phyloP scores from a whole-genome alignment of 2,797 vertebrate species.

The Chaenodraco wilsoni region DNA sequence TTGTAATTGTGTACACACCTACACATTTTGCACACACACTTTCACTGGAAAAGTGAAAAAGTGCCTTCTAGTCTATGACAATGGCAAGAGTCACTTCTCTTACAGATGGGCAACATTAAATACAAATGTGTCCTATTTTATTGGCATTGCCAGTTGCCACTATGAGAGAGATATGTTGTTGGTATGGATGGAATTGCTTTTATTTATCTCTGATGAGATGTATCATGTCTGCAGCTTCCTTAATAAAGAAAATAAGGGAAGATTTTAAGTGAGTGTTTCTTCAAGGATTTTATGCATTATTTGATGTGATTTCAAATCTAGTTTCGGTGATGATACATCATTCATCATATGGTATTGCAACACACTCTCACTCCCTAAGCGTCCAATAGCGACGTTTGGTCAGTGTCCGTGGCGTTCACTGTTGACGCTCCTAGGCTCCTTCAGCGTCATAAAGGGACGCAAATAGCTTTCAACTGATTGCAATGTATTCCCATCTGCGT shows the following conservation, averaged over 20 bases:
- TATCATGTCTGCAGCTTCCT: conserved; percentile 23
- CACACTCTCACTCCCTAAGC: no score
- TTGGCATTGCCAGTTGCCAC: conserved; percentile 24
- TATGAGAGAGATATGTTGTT: conserved; percentile 33
- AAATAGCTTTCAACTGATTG: no score
- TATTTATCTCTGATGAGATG: conserved; percentile 35
- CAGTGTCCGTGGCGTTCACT: no score
- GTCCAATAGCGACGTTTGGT: no score
- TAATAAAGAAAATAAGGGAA: conserved; percentile 7
- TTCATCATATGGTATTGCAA: neutral
- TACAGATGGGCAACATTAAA: conserved; percentile 39
- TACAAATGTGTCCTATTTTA: conserved; percentile 45
- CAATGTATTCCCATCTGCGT: no score
- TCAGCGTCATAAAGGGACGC: no score
- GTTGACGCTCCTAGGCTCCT: no score
- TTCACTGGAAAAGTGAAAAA: conserved; percentile 22
- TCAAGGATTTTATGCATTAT: neutral
- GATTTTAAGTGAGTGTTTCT: conserved; percentile 13
- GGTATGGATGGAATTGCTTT: conserved; percentile 40
- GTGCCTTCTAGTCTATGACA: neutral
- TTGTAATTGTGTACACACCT: conserved; percentile 12
- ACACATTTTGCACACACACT: conserved; percentile 10
- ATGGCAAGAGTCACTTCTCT: conserved; percentile 25
- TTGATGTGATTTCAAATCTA: neutral
- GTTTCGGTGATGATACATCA: neutral